These are phyloP conservation scores for Esox lucius DNA, from an alignment of 2,797 vertebrate genomes.

Conservation along the genomic window DNA sequence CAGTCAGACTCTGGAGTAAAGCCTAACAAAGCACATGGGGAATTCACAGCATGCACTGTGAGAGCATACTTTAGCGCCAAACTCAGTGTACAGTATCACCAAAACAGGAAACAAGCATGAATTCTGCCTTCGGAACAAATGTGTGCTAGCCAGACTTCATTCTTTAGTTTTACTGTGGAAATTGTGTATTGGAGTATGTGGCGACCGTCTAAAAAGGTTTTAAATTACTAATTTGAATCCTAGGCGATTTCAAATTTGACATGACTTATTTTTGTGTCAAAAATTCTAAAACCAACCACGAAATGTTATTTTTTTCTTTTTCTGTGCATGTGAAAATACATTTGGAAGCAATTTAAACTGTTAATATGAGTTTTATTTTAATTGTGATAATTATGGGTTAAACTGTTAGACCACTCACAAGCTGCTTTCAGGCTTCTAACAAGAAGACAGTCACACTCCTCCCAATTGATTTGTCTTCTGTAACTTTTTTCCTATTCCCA, in stretches of 20 bases:
- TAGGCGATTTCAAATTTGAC: conserved; percentile 60
- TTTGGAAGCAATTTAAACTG: conserved; percentile 81
- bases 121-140: conserved; percentile 21
- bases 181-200: conserved; percentile 20
- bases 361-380: conserved; percentile 83
- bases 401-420: conserved; percentile 72
- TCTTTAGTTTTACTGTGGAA: conserved; percentile 13
- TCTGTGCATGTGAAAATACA: conserved; percentile 62
- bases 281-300: conserved; percentile 49
- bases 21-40: conserved; percentile 46
- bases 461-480: conserved; percentile 40
- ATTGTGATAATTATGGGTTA: conserved; percentile 82
- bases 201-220: conserved; percentile 35
- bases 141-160: conserved; percentile 26
- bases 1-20: conserved; percentile 43
- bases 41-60: conserved; percentile 56
- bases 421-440: conserved; percentile 66
- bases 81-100: conserved; percentile 25
- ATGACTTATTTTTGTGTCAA: conserved; percentile 52
- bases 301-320: conserved; percentile 54
- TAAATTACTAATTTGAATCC: conserved; percentile 47
- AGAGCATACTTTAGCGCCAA: conserved; percentile 36
- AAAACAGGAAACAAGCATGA: conserved; percentile 42
- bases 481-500: conserved; percentile 11
- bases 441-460: conserved; percentile 57